Percentiles rank a stretch among this genome's conserved stretches.
Evolutionary conservation across 2,797 vertebrate species (phyloP).

Genomic region (Muscicapa comitata): DNA sequence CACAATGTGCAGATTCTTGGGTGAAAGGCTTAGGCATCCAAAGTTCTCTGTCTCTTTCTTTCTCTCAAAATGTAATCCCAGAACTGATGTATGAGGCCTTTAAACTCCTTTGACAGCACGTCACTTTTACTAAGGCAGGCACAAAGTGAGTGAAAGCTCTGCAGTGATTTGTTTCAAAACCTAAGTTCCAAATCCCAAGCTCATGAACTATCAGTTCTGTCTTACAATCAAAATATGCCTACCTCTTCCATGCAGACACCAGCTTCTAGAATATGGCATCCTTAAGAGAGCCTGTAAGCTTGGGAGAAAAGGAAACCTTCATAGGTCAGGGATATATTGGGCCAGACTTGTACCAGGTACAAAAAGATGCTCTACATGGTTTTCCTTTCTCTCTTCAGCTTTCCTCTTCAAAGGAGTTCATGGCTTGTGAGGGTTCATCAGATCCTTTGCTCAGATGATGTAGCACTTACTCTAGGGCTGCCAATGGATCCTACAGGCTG

Average conservation of each 20-base stretch:
- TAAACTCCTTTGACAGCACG: constrained; percentile 59
- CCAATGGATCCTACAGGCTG: neutral
- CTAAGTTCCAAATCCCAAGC: neutral
- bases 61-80: constrained; percentile 12
- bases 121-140: constrained; percentile 55
- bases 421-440: neutral
- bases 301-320: neutral
- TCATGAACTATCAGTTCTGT: neutral
- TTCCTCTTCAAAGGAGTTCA: neutral
- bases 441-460: neutral
- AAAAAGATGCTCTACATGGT: neutral
- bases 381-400: neutral
- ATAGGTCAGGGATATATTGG: neutral
- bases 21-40: constrained; percentile 24
- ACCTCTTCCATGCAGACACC: neutral
- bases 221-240: neutral
- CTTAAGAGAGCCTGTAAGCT: neutral
- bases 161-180: constrained; percentile 51
- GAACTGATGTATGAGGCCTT: constrained; percentile 45
- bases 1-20: constrained; percentile 18
- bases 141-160: constrained; percentile 39
- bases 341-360: neutral
- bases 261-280: neutral
- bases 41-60: constrained; percentile 20
- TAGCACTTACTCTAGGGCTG: neutral